Evolutionary conservation across 2,888 invertebrate species (phyloP), one percentile per base, ranked within the genome.

Genomic region (Tortrix viridana): DNA sequence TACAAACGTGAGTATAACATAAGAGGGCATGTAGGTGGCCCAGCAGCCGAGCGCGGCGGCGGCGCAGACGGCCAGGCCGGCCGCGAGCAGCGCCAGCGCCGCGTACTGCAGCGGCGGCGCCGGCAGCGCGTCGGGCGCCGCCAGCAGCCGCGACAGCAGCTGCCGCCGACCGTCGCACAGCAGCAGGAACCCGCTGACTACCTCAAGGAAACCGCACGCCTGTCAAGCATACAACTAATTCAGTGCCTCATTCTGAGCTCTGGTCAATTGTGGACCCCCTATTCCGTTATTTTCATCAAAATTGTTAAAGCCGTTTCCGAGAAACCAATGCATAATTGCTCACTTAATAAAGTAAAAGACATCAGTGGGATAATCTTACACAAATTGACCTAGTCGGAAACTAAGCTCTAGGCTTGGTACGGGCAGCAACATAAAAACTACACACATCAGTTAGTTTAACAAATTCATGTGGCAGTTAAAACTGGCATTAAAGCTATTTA

Each of bases 71-170:
- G 94, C 82, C 58, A 96, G 90, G 1, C 97, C 97, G 0, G 95
- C 91, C 0, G 93, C 92, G n/a, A 96, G 93, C 54, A 96, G 82
- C 2, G 94, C 95, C 53, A 97, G 91, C 0, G 96, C 95, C 6
- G 96, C 89, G 77, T 97, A 97, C 79, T 96, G 95, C 73, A 97
- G 94, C 14, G 96, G 92, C 0, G 97, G 96, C 74, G 96, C 95
- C 1, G 94, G 93, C 62, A 95, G 83, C 41, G 93, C 92, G 66
- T 94, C 91, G 1, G 94, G 93, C 2, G 95, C 93, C 5, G 95
- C 94, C 68, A 96, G 81, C 32, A 97, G 88, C 14, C 95, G 93
- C 0, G 96, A 96, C 61, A 97, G 82, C 55, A 97, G 86, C 64
- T 96, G 93, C 64, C 96, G 92, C 69, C 95, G 94, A 18, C 94